phyloP scores from a whole-genome alignment of 2,888 invertebrate species.

The Mamestra brassicae region DNA sequence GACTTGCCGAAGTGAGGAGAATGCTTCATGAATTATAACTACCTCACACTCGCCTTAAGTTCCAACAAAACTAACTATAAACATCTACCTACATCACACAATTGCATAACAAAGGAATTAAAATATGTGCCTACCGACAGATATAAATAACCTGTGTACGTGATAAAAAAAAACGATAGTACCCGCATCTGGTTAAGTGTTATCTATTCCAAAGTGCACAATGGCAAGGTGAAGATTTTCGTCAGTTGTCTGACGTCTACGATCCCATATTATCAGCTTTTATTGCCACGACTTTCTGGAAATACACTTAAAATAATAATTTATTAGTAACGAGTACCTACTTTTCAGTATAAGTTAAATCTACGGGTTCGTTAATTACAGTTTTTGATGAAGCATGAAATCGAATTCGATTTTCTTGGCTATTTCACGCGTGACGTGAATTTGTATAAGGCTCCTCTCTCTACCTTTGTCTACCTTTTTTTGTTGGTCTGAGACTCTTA shows the following conservation, averaged over 20 bases:
- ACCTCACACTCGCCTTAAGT: neutral
- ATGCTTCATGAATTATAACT: neutral
- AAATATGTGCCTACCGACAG: slow-evolving; percentile 12
- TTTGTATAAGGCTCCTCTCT: no score
- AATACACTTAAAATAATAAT: slow-evolving; percentile 17
- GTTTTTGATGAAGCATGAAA: neutral
- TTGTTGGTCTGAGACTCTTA: no score
- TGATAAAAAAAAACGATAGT: slow-evolving; percentile 42
- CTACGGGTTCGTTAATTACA: slow-evolving; percentile 21
- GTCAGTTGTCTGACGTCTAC: slow-evolving; percentile 66
- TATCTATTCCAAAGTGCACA: slow-evolving; percentile 57
- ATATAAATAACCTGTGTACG: slow-evolving; percentile 34
- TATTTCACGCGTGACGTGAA: neutral
- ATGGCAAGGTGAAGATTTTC: slow-evolving; percentile 68
- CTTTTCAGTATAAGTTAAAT: neutral
- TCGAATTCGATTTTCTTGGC: neutral
- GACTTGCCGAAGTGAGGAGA: neutral
- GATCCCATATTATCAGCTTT: slow-evolving; percentile 36
- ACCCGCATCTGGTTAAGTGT: slow-evolving; percentile 60
- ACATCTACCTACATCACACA: neutral
- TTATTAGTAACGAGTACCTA: neutral
- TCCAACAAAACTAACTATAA: neutral
- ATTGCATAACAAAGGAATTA: slow-evolving; percentile 22
- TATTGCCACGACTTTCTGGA: slow-evolving; percentile 20
- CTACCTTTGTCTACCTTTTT: no score